Percentiles rank a stretch among this genome's conserved stretches.
Conservation (phyloP, 53 echinoderm and acorn worm species). For the Holothuria scabra region DNA sequence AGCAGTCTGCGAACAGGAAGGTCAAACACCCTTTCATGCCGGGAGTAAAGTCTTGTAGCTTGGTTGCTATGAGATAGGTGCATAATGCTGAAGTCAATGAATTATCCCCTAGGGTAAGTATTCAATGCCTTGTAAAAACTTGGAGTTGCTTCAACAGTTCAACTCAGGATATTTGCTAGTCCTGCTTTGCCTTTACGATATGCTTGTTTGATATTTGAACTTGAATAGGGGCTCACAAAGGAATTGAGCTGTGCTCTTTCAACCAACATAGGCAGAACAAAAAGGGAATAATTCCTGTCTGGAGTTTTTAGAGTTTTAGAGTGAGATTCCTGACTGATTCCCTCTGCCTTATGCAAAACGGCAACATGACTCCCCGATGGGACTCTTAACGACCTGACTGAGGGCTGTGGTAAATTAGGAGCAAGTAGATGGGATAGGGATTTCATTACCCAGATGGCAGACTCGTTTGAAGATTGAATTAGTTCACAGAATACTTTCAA, state of each 20-base stretch:
- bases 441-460: too few relatives aligned
- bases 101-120: slow-evolving; percentile 30
- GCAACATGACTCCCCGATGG: too few relatives aligned
- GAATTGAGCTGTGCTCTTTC: neutral
- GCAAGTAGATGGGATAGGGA: too few relatives aligned
- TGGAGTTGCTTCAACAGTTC: slow-evolving; percentile 23
- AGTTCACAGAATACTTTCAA: neutral
- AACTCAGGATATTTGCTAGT: neutral
- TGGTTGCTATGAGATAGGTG: neutral
- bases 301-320: neutral
- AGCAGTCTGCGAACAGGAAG: slow-evolving; percentile 13
- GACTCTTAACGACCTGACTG: too few relatives aligned
- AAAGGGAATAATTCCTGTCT: neutral
- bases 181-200: slow-evolving; percentile 6
- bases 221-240: neutral
- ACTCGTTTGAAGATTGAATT: too few relatives aligned
- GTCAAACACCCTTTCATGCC: slow-evolving; percentile 20
- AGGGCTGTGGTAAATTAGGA: too few relatives aligned
- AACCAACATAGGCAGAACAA: neutral
- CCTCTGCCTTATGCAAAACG: too few relatives aligned
- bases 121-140: slow-evolving; percentile 37
- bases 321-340: neutral
- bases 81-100: slow-evolving; percentile 3
- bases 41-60: too few relatives aligned
- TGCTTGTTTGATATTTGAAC: slow-evolving; percentile 28